These are phyloP conservation scores for Chinchilla lanigera DNA, from an alignment of 2,113 vertebrate species.

Conservation along the genomic window DNA sequence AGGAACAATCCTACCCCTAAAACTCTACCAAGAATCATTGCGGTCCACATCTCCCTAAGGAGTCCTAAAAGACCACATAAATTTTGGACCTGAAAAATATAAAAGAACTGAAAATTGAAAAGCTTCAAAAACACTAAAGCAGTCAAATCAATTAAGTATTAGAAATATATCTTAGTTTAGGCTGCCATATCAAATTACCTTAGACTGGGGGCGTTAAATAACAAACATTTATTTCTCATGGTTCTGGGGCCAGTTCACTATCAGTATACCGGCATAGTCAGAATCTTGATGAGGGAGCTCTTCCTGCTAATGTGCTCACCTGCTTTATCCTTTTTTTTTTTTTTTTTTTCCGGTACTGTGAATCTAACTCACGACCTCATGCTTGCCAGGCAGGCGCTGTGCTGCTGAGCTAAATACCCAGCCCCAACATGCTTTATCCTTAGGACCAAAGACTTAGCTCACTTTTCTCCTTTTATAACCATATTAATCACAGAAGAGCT, in stretches of 20 bases:
- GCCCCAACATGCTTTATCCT: too few species aligned
- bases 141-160: neutral
- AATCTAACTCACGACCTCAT: too few species aligned
- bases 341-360: too few species aligned
- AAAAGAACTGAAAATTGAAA: neutral
- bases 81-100: neutral
- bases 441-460: neutral
- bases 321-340: too few species aligned
- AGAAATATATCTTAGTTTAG: neutral
- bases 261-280: neutral
- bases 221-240: neutral
- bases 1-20: neutral
- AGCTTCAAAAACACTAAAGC: neutral
- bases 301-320: neutral
- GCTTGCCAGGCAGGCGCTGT: too few species aligned
- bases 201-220: neutral
- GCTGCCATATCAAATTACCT: neutral
- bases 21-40: neutral
- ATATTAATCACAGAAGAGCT: neutral
- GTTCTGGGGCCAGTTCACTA: neutral
- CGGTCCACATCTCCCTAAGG: too few species aligned
- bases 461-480: neutral
- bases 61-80: neutral
- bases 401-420: too few species aligned
- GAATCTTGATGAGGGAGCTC: neutral